Evolutionary conservation across 2,797 vertebrate genomes (phyloP).

Genomic region (Acropternis orthonyx): DNA sequence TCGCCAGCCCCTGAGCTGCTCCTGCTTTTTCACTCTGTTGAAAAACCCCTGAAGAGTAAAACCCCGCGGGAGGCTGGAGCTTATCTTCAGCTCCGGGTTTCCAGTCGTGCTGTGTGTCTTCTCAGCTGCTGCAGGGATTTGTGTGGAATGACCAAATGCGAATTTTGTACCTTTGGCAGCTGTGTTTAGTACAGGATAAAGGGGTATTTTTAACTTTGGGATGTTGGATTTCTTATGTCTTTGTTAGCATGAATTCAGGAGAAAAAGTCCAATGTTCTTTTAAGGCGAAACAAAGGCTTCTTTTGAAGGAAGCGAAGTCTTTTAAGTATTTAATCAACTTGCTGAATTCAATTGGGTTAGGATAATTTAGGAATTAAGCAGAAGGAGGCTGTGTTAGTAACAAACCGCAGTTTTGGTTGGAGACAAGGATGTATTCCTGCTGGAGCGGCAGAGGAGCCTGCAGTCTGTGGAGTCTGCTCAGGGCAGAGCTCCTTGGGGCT

Average conservation of each 20-base stretch:
- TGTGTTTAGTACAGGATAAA: conserved; percentile 78
- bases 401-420: conserved; percentile 9
- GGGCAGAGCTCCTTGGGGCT: conserved; percentile 70
- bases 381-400: neutral
- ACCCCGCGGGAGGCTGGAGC: conserved; percentile 55
- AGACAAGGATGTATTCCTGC: neutral
- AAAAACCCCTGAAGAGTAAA: neutral
- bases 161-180: conserved; percentile 82
- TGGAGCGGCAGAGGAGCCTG: neutral
- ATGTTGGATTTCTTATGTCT: conserved; percentile 10
- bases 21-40: neutral
- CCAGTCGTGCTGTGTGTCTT: conserved; percentile 70
- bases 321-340: neutral
- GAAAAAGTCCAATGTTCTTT: neutral
- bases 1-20: neutral
- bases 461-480: neutral
- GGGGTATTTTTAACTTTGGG: conserved; percentile 82
- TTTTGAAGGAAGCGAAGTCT: conserved; percentile 18
- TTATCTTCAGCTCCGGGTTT: conserved; percentile 61
- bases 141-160: conserved; percentile 77
- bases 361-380: conserved; percentile 22
- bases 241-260: conserved; percentile 48
- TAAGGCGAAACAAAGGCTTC: conserved; percentile 16
- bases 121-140: conserved; percentile 87
- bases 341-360: neutral